Evolutionary conservation across 2,888 invertebrate species (phyloP).

Genomic region (Busseola fusca): DNA sequence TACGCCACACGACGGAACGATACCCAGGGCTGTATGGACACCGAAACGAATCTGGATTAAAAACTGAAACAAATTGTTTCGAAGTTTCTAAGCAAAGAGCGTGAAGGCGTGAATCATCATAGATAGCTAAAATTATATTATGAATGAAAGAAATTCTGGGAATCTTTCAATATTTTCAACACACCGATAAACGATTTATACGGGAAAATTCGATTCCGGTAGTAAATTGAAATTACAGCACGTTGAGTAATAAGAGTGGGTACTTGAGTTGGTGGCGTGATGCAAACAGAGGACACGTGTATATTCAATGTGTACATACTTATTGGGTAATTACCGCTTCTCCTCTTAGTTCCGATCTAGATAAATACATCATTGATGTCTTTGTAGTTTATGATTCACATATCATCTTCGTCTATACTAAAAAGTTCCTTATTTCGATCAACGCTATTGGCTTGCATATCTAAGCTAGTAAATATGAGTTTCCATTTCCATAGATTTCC

Average conservation of each 20-base stretch:
- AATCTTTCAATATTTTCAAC: constrained; percentile 8
- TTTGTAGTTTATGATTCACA: constrained; percentile 11
- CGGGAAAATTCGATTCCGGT: constrained; percentile 13
- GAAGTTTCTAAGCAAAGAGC: constrained; percentile 24
- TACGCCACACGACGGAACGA: constrained; percentile 68
- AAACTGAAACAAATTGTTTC: constrained; percentile 33
- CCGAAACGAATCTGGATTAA: constrained; percentile 42
- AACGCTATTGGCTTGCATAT: background rate
- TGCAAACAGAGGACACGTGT: constrained; percentile 11
- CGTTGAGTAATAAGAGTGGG: constrained; percentile 22
- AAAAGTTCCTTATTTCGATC: background rate
- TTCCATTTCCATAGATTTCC: background rate
- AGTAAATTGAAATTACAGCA: constrained; percentile 30
- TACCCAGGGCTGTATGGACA: constrained; percentile 60
- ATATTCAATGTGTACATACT: background rate
- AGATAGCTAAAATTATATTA: constrained; percentile 15
- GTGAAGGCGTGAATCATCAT: constrained; percentile 31
- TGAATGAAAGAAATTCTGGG: background rate
- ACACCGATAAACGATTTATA: constrained; percentile 6
- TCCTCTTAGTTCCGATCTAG: background rate
- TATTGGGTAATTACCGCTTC: constrained; percentile 14
- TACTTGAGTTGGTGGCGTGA: constrained; percentile 20
- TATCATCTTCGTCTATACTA: background rate
- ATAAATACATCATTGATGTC: constrained; percentile 4
- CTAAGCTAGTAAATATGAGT: background rate